These are phyloP conservation scores for Notiomystis cincta DNA, from an alignment of 2,113 vertebrate genomes.

Conservation along the genomic window DNA sequence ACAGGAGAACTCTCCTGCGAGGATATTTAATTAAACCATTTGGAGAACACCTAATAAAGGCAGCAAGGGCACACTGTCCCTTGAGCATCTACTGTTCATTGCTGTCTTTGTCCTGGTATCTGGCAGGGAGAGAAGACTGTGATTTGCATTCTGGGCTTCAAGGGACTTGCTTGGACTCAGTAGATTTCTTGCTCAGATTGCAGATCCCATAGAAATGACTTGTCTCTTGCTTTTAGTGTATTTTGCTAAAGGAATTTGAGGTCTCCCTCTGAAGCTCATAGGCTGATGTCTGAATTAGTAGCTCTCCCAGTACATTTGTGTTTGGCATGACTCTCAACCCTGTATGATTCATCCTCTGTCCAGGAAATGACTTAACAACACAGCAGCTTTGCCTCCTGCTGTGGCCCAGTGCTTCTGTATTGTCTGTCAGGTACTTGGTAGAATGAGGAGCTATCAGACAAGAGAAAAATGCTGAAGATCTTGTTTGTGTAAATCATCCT, in stretches of 20 bases:
- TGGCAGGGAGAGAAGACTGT: accelerated
- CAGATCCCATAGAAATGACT: not conserved
- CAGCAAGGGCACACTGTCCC: not conserved
- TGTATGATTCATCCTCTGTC: conserved; percentile 29
- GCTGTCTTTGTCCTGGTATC: not conserved
- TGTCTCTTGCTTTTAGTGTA: not conserved
- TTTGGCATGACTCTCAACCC: not conserved
- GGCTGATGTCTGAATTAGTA: not conserved
- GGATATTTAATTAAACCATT: not conserved
- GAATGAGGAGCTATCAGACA: not conserved
- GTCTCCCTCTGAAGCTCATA: not conserved
- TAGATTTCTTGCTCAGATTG: not conserved
- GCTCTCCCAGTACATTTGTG: not conserved
- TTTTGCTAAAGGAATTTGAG: not conserved
- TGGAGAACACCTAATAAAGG: not conserved
- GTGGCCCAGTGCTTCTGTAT: not conserved
- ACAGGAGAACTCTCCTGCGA: not conserved
- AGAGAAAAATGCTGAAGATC: not conserved
- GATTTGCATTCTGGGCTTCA: not conserved
- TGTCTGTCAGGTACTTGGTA: not conserved
- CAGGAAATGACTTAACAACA: conserved; percentile 16
- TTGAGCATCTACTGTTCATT: not conserved
- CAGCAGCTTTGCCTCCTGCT: conserved; percentile 9
- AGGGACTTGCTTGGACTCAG: not conserved
- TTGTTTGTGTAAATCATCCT: not conserved